These are phyloP conservation scores for Leucophenga maculata DNA, from an alignment of 2,888 invertebrate genomes.

Conservation along the genomic window DNA sequence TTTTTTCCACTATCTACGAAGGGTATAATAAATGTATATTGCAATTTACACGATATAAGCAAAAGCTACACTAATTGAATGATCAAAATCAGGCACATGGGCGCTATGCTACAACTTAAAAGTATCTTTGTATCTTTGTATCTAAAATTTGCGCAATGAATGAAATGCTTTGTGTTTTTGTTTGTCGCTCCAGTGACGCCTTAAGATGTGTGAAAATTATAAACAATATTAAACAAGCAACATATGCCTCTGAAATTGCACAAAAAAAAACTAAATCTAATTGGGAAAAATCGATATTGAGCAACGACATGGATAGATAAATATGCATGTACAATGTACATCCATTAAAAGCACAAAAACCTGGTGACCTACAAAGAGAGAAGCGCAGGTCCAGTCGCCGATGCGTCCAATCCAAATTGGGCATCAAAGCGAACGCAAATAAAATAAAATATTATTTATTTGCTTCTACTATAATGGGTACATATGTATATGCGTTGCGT, in stretches of 20 bases:
- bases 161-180: not conserved
- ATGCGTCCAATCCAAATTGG: constrained; percentile 52
- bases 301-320: not conserved
- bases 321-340: not conserved
- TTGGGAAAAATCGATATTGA: not conserved
- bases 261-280: not conserved
- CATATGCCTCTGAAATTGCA: not conserved
- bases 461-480: constrained; percentile 29
- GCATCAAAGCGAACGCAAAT: constrained; percentile 37
- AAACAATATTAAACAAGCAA: not conserved
- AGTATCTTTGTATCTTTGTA: not conserved
- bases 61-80: constrained; percentile 64
- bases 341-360: constrained; percentile 43
- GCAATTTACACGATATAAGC: constrained; percentile 29
- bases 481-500: too few species aligned
- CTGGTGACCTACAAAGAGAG: constrained; percentile 54
- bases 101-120: constrained; percentile 26
- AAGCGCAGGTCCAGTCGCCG: not conserved
- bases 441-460: constrained; percentile 53
- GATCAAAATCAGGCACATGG: constrained; percentile 61
- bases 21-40: not conserved
- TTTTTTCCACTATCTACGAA: not conserved
- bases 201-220: not conserved
- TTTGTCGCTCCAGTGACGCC: not conserved
- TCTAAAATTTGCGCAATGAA: not conserved